Evolutionary conservation across 2,113 vertebrate species (phyloP).

Genomic region (Oreochromis niloticus): DNA sequence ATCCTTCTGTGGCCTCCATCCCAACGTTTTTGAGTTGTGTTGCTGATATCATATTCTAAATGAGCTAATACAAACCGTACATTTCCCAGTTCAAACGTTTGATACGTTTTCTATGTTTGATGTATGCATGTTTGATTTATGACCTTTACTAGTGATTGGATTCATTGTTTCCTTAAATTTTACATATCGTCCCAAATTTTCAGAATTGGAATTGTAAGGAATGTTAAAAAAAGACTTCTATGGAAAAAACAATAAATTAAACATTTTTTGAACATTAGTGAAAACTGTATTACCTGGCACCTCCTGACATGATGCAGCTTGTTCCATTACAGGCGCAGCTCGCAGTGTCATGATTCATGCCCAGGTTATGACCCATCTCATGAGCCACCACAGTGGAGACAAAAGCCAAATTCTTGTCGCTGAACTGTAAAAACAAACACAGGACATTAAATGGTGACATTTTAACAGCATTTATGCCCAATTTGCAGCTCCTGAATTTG

Average conservation of each 20-base stretch:
- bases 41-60: neutral
- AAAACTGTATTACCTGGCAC: conserved; percentile 64
- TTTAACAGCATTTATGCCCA: neutral
- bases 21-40: neutral
- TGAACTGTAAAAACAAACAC: conserved; percentile 57
- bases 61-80: neutral
- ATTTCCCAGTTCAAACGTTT: neutral
- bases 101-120: neutral
- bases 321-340: conserved; percentile 43
- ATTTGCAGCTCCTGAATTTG: neutral
- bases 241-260: neutral
- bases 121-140: neutral
- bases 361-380: conserved; percentile 86
- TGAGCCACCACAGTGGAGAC: conserved; percentile 80
- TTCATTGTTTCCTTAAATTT: neutral
- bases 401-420: neutral
- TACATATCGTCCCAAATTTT: rapidly evolving
- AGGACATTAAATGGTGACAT: neutral
- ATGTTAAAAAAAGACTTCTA: neutral
- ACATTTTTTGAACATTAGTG: neutral
- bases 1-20: neutral
- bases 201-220: neutral
- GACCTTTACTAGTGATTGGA: neutral
- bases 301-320: conserved; percentile 74
- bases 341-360: conserved; percentile 77